These are phyloP conservation scores for Pardosa pseudoannulata DNA, from an alignment of 2,888 invertebrate genomes.

Conservation along the genomic window DNA sequence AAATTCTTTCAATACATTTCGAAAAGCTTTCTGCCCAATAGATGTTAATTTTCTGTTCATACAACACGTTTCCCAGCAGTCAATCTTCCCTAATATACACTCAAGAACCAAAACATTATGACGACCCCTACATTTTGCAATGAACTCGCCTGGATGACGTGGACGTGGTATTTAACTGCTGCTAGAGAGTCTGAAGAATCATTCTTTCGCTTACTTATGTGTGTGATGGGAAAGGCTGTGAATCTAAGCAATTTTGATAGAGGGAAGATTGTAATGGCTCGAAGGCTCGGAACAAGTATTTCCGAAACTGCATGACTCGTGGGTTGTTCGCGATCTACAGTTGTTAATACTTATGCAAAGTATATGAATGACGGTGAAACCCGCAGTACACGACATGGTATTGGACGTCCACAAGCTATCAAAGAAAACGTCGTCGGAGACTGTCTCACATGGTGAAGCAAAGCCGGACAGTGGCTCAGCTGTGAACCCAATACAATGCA, in stretches of 20 bases:
- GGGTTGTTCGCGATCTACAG: not conserved
- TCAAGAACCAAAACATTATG: too few species aligned
- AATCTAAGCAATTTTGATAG: not conserved
- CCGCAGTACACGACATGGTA: not conserved
- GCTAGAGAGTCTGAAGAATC: too few species aligned
- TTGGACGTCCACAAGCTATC: not conserved
- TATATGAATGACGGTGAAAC: conserved; percentile 1
- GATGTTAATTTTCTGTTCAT: too few species aligned
- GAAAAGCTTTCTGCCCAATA: too few species aligned
- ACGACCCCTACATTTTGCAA: too few species aligned
- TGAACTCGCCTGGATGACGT: too few species aligned
- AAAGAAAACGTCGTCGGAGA: not conserved
- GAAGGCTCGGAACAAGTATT: not conserved
- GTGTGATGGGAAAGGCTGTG: not conserved
- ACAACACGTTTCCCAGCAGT: too few species aligned
- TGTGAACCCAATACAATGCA: conserved; percentile 11
- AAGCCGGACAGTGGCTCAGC: not conserved
- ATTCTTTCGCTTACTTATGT: not conserved
- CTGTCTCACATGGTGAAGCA: not conserved
- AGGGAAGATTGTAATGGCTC: not conserved
- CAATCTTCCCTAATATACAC: too few species aligned
- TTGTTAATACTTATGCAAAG: not conserved
- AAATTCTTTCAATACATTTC: too few species aligned
- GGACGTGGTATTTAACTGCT: too few species aligned
- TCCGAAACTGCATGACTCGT: not conserved